A percentile compares a stretch with the other conserved stretches of the same genome.
phyloP scores from a whole-genome alignment of 2,888 invertebrate genomes.

The Lasioglossum leucozonium region DNA sequence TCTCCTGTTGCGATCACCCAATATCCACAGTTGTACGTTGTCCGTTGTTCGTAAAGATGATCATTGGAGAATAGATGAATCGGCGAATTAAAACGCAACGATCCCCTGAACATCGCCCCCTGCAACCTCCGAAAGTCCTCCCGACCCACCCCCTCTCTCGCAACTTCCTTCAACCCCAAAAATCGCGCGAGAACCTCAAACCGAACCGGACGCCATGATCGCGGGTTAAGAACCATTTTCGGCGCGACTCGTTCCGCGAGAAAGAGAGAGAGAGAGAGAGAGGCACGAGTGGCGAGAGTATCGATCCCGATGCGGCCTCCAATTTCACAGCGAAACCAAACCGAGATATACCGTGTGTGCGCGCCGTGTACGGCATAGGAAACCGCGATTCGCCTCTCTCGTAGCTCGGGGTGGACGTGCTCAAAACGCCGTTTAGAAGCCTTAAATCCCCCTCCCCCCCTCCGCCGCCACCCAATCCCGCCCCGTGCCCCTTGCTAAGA shows the following conservation, averaged over 20 bases:
- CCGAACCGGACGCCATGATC: not conserved
- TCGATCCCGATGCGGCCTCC: constrained; percentile 54
- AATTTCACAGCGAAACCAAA: constrained; percentile 54
- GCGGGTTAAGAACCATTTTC: not conserved
- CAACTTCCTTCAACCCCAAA: not conserved
- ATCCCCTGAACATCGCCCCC: too few relatives aligned
- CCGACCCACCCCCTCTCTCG: not conserved
- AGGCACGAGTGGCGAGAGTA: constrained; percentile 16
- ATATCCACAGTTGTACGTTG: too few relatives aligned
- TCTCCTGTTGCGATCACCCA: too few relatives aligned
- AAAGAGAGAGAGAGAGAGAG: not conserved
- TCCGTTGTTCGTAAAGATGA: too few relatives aligned
- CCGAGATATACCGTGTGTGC: constrained; percentile 41
- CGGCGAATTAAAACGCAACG: too few relatives aligned
- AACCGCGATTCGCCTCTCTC: constrained; percentile 25
- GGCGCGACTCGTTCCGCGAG: not conserved
- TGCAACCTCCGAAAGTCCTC: not conserved
- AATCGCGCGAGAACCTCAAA: not conserved
- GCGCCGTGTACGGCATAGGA: constrained; percentile 17
- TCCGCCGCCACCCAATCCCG: too few relatives aligned
- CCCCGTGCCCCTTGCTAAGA: too few relatives aligned
- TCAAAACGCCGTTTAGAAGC: constrained; percentile 67
- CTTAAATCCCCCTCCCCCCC: constrained; percentile 41
- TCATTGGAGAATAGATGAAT: too few relatives aligned
- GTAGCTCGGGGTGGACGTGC: constrained; percentile 56